These are phyloP conservation scores for Rhombomys opimus DNA, from an alignment of 2,113 vertebrate species.

Conservation along the genomic window DNA sequence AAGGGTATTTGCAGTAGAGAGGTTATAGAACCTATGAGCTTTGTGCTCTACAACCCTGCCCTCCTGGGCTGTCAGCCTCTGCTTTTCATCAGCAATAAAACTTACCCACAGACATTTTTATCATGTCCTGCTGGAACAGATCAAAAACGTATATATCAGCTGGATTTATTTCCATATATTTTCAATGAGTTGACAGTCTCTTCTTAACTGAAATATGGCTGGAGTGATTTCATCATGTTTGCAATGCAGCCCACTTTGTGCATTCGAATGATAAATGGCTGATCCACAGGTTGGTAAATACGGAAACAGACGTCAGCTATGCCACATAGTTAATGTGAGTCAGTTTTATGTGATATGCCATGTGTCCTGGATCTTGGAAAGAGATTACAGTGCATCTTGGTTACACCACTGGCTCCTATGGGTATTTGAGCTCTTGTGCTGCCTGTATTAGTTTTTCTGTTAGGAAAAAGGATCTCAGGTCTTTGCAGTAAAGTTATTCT, in stretches of 20 bases:
- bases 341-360: neutral
- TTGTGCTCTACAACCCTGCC: neutral
- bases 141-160: slow-evolving; percentile 53
- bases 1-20: neutral
- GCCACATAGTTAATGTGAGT: neutral
- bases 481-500: neutral
- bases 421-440: neutral
- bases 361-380: neutral
- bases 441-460: neutral
- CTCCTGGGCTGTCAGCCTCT: neutral
- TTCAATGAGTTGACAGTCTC: slow-evolving; percentile 59
- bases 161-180: slow-evolving; percentile 73
- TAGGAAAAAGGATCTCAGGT: neutral
- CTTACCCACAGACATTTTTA: slow-evolving; percentile 62
- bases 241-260: slow-evolving; percentile 9
- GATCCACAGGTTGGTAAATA: slow-evolving; percentile 29
- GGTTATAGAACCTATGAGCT: neutral
- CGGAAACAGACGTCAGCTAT: neutral
- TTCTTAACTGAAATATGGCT: slow-evolving; percentile 64
- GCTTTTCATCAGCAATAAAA: slow-evolving; percentile 62
- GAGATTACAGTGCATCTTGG: neutral
- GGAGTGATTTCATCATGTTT: neutral
- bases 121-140: slow-evolving; percentile 9
- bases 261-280: slow-evolving; percentile 55
- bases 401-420: neutral